These are phyloP conservation scores for Trogon melanurus DNA, from an alignment of 2,113 vertebrate genomes.

Conservation along the genomic window DNA sequence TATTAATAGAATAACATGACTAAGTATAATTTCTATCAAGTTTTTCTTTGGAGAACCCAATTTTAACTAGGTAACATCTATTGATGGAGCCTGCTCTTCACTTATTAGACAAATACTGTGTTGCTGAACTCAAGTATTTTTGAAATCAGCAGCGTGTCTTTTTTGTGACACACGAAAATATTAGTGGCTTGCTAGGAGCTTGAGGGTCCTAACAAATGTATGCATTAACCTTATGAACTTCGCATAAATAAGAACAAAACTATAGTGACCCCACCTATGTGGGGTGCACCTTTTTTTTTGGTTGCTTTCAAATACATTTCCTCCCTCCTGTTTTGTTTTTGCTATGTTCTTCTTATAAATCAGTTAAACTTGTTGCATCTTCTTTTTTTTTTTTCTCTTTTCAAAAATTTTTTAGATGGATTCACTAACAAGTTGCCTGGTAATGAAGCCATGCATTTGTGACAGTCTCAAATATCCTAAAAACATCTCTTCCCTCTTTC, in stretches of 20 bases:
- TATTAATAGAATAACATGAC: background rate
- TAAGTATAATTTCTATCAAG: background rate
- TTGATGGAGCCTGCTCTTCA: background rate
- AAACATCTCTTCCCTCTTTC: background rate
- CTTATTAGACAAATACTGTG: background rate
- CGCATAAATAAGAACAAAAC: background rate
- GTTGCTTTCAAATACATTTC: background rate
- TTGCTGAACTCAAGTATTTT: background rate
- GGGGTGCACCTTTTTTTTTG: background rate
- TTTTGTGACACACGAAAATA: background rate
- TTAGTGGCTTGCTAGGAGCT: background rate
- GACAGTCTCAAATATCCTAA: background rate
- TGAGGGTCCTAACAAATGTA: background rate
- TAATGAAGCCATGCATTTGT: background rate
- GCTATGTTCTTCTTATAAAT: background rate
- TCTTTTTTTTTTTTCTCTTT: background rate
- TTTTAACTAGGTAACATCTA: background rate
- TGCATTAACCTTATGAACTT: background rate
- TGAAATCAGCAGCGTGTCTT: background rate
- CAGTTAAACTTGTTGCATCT: background rate
- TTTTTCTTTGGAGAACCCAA: background rate
- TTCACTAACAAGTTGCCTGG: too few species aligned
- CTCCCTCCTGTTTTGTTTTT: background rate
- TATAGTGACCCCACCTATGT: accelerated
- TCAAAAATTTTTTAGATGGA: too few species aligned